These are phyloP conservation scores for Ammodytes marinus DNA, from an alignment of 2,113 vertebrate species.

Conservation along the genomic window DNA sequence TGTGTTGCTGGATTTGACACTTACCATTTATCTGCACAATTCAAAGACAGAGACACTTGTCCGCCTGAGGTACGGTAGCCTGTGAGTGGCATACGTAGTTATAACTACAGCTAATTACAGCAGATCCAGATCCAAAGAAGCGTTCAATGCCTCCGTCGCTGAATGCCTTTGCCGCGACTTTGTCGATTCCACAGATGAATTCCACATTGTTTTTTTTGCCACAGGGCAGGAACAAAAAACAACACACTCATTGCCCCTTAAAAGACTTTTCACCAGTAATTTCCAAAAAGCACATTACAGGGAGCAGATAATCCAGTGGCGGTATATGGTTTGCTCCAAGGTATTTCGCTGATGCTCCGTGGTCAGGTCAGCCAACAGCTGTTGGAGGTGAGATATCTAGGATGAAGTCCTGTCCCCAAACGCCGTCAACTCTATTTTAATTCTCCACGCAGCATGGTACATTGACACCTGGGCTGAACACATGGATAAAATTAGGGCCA, in stretches of 20 bases:
- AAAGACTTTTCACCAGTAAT: constrained; percentile 41
- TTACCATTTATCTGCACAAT: constrained; percentile 26
- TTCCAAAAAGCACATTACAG: constrained; percentile 30
- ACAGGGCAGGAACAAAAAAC: constrained; percentile 34
- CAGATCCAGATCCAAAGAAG: constrained; percentile 7
- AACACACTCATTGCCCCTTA: constrained; percentile 20
- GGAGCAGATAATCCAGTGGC: constrained; percentile 45
- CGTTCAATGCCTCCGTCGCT: not conserved
- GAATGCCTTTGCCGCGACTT: constrained; percentile 33
- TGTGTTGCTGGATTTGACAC: constrained; percentile 3
- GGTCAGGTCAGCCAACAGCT: constrained; percentile 69
- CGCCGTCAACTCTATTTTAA: constrained; percentile 72
- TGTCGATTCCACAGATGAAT: constrained; percentile 24
- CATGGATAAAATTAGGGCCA: constrained; percentile 72
- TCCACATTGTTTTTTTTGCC: constrained; percentile 17
- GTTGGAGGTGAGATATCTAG: constrained; percentile 75
- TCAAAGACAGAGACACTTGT: constrained; percentile 11
- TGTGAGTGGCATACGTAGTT: constrained; percentile 35
- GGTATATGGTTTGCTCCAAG: constrained; percentile 38
- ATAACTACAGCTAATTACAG: constrained; percentile 42
- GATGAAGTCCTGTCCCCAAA: constrained; percentile 76
- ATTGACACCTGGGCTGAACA: constrained; percentile 72
- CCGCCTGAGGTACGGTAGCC: constrained; percentile 32
- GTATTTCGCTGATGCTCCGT: constrained; percentile 45
- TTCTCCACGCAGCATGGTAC: constrained; percentile 71